Evolutionary conservation across 2,888 invertebrate genomes (phyloP), one percentile per base, ranked within the genome.

Genomic region (Plagodis pulveraria): DNA sequence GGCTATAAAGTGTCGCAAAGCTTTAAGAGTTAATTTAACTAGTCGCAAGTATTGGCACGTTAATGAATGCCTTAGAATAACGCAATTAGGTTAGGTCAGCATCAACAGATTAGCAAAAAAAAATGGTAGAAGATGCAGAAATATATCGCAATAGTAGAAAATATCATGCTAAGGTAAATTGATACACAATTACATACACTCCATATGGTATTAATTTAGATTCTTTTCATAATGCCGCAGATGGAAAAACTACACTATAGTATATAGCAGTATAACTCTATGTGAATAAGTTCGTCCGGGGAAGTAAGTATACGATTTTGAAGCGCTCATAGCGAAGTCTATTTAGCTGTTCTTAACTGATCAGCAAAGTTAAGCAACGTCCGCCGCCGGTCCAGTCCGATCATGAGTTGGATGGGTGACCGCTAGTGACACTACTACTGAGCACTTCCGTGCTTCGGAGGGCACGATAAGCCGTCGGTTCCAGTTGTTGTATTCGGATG

Each of bases 41-140:
- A 47, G 40, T 51, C 38, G 59, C 58, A 12, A 11, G 12, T 12
- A 11, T 12, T 12, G 12, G 10, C 62, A 62, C 72, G 65, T 69
- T 65, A 69, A 69, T 58, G 56, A 66, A 56, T 53, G 51, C 66
- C 70, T 62, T 70, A 71, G 69, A 69, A 72, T 68, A 76, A 73
- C 65, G 59, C 56, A 69, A 72, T 77, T 81, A 75, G 69, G 77
- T 68, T 77, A 79, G 79, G 78, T 80, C 73, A 69, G 71, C 61
- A 58, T 56, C 52, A 51, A 58, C 42, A 53, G 42, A 58, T 35
- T n/a, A 8, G 7, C 36, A 38, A 46, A 61, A 45, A 57, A 65
- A 48, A 59, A 34, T 10, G 0, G 11, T 5, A 22, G 44, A 43
- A 6, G 5, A 36, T 6, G 8, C 6, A 45, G 41, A 36, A 38